Evolutionary conservation across 2,113 vertebrate genomes (phyloP).

Genomic region (Sylvilagus bachmani): DNA sequence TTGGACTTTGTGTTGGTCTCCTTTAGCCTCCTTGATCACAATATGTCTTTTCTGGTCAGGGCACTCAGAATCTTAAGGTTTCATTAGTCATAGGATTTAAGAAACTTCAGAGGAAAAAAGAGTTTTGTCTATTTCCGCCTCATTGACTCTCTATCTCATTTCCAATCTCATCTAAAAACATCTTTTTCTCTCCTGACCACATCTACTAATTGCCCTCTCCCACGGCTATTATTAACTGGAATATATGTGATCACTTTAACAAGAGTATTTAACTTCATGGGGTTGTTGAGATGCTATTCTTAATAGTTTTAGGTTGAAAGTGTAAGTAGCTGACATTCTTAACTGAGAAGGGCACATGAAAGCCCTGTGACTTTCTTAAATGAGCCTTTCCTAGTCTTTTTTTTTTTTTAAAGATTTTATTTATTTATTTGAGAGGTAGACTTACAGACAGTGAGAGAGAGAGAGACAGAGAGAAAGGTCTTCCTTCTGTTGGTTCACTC

Average conservation of each 20-base stretch:
- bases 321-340: slow-evolving; percentile 20
- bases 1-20: background rate
- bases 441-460: too few species aligned
- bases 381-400: background rate
- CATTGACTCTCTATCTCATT: slow-evolving; percentile 82
- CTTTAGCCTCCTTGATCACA: slow-evolving; percentile 62
- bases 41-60: slow-evolving; percentile 50
- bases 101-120: slow-evolving; percentile 63
- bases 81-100: slow-evolving; percentile 72
- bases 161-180: slow-evolving; percentile 79
- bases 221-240: slow-evolving; percentile 76
- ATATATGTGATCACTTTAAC: slow-evolving; percentile 78
- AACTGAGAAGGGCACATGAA: background rate
- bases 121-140: slow-evolving; percentile 78
- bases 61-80: slow-evolving; percentile 55
- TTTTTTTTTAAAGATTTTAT: too few species aligned
- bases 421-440: too few species aligned
- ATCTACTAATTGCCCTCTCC: slow-evolving; percentile 79
- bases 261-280: slow-evolving; percentile 79
- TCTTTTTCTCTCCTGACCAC: slow-evolving; percentile 79
- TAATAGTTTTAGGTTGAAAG: slow-evolving; percentile 67
- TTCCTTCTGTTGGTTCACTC: too few species aligned
- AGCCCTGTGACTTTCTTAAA: background rate
- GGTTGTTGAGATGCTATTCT: slow-evolving; percentile 58
- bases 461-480: too few species aligned